These are phyloP conservation scores for Cryptomyrus ogoouensis DNA, from an alignment of 2,113 vertebrate genomes.

Conservation along the genomic window DNA sequence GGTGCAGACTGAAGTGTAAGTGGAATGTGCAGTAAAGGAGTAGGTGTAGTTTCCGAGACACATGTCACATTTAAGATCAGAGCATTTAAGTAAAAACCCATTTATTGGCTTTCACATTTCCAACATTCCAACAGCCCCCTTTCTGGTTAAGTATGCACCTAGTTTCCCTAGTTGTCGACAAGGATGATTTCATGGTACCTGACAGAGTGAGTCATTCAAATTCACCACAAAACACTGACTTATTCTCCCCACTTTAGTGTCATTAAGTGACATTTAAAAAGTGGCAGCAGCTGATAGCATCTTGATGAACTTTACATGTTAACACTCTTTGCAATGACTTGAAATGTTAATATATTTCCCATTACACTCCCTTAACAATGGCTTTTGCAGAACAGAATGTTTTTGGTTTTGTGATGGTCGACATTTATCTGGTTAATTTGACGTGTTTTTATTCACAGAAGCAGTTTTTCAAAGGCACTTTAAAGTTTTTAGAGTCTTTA, in stretches of 20 bases:
- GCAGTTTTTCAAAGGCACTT: not conserved
- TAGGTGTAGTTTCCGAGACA: not conserved
- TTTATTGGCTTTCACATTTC: not conserved
- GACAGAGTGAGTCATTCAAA: not conserved
- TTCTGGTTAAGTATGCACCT: not conserved
- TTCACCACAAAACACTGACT: not conserved
- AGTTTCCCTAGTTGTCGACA: not conserved
- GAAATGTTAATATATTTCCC: not conserved
- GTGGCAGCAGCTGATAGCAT: not conserved
- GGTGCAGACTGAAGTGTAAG: not conserved
- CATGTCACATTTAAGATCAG: not conserved
- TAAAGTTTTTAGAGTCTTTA: not conserved
- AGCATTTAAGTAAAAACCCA: not conserved
- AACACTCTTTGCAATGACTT: not conserved
- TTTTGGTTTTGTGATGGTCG: not conserved
- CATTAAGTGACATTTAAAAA: constrained; percentile 5
- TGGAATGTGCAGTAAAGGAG: not conserved
- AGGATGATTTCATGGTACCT: not conserved
- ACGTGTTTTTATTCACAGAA: not conserved
- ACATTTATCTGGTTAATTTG: constrained; percentile 1
- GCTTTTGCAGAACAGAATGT: not conserved
- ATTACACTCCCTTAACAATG: not conserved
- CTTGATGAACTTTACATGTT: not conserved
- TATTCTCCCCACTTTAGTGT: not conserved
- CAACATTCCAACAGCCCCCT: not conserved